Base-by-base conservation (phyloP, 2,113 vertebrate species). In the Petrocephalus zakoni region DNA sequence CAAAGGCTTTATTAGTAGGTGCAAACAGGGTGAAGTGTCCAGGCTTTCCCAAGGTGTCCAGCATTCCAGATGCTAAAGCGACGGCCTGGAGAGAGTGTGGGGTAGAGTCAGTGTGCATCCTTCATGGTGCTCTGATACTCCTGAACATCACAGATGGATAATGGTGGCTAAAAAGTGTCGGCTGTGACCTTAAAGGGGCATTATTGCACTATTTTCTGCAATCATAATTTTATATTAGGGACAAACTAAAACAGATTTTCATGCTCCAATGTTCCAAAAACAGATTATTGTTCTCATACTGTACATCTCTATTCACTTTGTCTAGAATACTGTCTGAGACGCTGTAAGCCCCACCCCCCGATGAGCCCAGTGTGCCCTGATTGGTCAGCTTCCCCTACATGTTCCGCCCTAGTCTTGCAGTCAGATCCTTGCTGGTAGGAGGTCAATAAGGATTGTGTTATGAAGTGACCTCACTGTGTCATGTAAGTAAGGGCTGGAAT, bases 21-120 rank as follows among this genome's bases (percentile, higher is more conserved):
- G 97, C 98, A 92, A 99, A 99, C 87, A 99, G 91, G 1, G 98
- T 99, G 55, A 95, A 98, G 86, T 98, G 97, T 15, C 98, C 98
- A 1, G 97, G 95, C 91, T 94, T 91, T 46, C 94, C 94, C 87
- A 99, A 96, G 25, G 93, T 93, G 75, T 96, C 96, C 93, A 97
- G 37, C 34, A 97, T 78, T 83, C 94, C 94, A 4, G 98, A 96
- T 1, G 95, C 94, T 92, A 95, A 81, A 7, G 93, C 95, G 6
- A 95, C 94, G 81, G 93, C 87, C 98, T 99, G 92, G 88, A 93
- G 92, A 68, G 19, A 61, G 0, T 3, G 55, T 10, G 29, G 51
- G 8, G 53, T 34, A 19, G 55, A 37, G 19, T 87, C 25, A 56
- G 3, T 29, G 5, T 34, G 11, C 11, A 34, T n/a, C 84, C 81